Base-by-base conservation (phyloP, 1,140 invertebrate species). In the Drosophila erecta region DNA sequence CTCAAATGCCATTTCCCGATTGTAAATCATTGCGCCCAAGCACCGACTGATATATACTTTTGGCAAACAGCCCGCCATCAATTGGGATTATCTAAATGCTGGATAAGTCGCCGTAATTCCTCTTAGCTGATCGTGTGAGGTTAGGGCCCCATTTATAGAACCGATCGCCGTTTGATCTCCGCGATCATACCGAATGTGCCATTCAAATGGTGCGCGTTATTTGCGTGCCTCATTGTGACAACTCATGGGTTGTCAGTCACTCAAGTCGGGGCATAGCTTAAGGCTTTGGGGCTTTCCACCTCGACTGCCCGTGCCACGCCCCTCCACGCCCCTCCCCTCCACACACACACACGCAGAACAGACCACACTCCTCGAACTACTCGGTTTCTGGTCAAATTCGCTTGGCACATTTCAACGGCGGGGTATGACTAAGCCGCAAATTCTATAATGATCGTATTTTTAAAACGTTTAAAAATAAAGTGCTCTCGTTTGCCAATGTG, bases 381-480 rank as follows among this genome's bases (percentile, higher is more conserved):
- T 55, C 51, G 49, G 49, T 76, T 77, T 76, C 59, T 81, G 74
- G 74, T 76, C 78, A 50, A 67, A 81, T 72, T 81, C 71, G 77
- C 71, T 58, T 79, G 62, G 77, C 77, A 79, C 73, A 76, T 76
- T 69, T 76, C 47, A 64, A 33, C 59, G 33, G 58, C 58, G 64
- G 73, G 76, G 71, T 84, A 84, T 84, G 81, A 84, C 81, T 84
- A 84, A 84, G 81, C 81, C 81, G 81, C 72, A 76, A 84, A 85
- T 84, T 84, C 81, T 84, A 84, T 85, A 84, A 84, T 84, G 65
- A 77, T 84, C 67, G 66, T 87, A 89, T 87, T 87, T 87, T 87
- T 87, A 89, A 87, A 87, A 79, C 79, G 64, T 87, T 87, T 87
- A 87, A 89, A 87, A 87, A 87, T 87, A 87, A 87, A 87, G 84